Evolutionary conservation across 2,113 vertebrate genomes (phyloP), one percentile per base, ranked within the genome.

Genomic region (Boulengeromyrus knoepffleri): DNA sequence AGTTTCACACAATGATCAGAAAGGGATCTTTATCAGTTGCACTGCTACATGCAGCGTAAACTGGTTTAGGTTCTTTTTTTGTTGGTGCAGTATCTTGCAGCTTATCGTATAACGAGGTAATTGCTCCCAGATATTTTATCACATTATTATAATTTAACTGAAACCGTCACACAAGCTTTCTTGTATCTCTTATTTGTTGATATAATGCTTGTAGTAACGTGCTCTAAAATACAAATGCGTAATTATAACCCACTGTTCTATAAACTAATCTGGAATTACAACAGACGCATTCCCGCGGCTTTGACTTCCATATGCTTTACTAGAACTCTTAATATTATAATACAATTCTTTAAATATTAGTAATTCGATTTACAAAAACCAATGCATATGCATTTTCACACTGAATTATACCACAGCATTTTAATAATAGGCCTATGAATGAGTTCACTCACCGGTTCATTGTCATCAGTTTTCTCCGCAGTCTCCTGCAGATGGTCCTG

Each of bases 401-500:
- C 31, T 80, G 36, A 80, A 42, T 19, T 7, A 3, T 39, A 15
- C 1, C 15, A 36, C 74, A 10, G 74, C 36, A 8, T 6, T 42
- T 7, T 21, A 17, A 39, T 36, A 42, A 42, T 80, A 70, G 62
- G 62, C 9, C 10, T 70, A 42, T 80, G 42, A 80, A 45, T 85
- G 21, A 10, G 46, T n/a, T 46, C 42, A 85, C 83, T 87, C 49
- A 87, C 85, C 50, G 19, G 85, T 56, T 53, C 50, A 36, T 17
- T 56, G n/a, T 17, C 6, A 13, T 31, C 91, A 88, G 39, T 89
- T 94, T 27, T 93, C 93, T 80, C 92, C 91, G 58, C 95, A 90
- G 90, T 93, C 88, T 93, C 83, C 85, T 97, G 95, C 88, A 96
- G 84, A 74, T 96, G 95, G 66, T 95, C 95, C 36, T 95, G 95